Percentiles rank a stretch among this genome's conserved stretches.
phyloP scores from a whole-genome alignment of 92 coral and sea anemone species.

The Bergia sp. region DNA sequence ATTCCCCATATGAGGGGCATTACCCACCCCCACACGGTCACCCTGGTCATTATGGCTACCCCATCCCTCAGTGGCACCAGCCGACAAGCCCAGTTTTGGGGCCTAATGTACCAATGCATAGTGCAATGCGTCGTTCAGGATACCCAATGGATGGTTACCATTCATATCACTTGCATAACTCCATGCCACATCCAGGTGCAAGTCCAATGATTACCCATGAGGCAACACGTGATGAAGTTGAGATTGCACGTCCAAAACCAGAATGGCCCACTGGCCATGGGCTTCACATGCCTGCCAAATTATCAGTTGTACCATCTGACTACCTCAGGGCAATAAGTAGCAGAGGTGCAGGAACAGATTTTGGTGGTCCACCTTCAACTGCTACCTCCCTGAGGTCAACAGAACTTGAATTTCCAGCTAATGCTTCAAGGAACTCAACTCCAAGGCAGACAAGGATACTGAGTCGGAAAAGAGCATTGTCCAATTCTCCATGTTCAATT shows the following conservation, averaged over 20 bases:
- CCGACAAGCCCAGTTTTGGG: slow-evolving; percentile 64
- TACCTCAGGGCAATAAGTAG: slow-evolving; percentile 75
- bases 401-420: slow-evolving; percentile 78
- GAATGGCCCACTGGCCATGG: slow-evolving; percentile 91
- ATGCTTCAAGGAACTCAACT: slow-evolving; percentile 75
- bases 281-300: slow-evolving; percentile 66
- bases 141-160: slow-evolving; percentile 58
- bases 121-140: slow-evolving; percentile 54
- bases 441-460: slow-evolving; percentile 82
- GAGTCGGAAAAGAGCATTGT: slow-evolving; percentile 85
- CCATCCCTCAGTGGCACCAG: slow-evolving; percentile 75
- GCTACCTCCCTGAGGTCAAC: slow-evolving; percentile 94
- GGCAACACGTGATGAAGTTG: slow-evolving; percentile 62
- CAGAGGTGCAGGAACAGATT: slow-evolving; percentile 72
- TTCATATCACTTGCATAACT: slow-evolving; percentile 45
- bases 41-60: slow-evolving; percentile 64
- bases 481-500: slow-evolving; percentile 92
- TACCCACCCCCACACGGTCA: slow-evolving; percentile 63
- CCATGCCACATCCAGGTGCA: slow-evolving; percentile 44
- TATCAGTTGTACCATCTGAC: slow-evolving; percentile 76
- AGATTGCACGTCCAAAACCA: slow-evolving; percentile 93
- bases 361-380: slow-evolving; percentile 93
- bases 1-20: slow-evolving; percentile 69
- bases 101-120: slow-evolving; percentile 55
- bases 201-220: slow-evolving; percentile 46